Percentiles rank a stretch among this genome's conserved stretches.
Evolutionary conservation across 2,113 vertebrate genomes (phyloP).

Genomic region (Dicrurus megarhynchus): DNA sequence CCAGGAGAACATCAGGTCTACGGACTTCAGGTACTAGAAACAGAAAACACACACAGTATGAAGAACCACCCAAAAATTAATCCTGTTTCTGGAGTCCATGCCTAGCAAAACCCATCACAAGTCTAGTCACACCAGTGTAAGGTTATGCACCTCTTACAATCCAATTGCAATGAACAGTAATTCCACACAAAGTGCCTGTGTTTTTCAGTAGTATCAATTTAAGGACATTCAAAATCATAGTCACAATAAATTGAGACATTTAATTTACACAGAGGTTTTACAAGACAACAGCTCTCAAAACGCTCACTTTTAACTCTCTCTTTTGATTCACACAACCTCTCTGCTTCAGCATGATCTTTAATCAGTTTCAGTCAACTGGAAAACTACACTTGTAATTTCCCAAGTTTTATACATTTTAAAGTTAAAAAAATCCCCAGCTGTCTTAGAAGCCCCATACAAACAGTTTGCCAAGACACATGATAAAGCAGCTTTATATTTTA

Average conservation of each 20-base stretch:
- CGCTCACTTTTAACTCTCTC: neutral
- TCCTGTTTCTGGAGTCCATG: neutral
- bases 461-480: neutral
- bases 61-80: neutral
- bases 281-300: neutral
- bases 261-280: neutral
- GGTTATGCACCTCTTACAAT: neutral
- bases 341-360: neutral
- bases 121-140: neutral
- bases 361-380: neutral
- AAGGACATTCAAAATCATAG: neutral
- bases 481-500: neutral
- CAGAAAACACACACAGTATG: neutral
- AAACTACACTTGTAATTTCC: neutral
- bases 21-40: conserved; percentile 66
- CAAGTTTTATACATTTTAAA: neutral
- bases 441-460: neutral
- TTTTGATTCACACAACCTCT: neutral
- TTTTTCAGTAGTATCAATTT: neutral
- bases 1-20: conserved; percentile 45
- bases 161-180: neutral
- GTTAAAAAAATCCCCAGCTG: neutral
- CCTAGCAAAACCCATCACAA: neutral
- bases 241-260: neutral
- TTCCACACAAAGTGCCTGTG: neutral